Conservation (phyloP, 2,797 vertebrate genomes). For the Sebastes diaconus region DNA sequence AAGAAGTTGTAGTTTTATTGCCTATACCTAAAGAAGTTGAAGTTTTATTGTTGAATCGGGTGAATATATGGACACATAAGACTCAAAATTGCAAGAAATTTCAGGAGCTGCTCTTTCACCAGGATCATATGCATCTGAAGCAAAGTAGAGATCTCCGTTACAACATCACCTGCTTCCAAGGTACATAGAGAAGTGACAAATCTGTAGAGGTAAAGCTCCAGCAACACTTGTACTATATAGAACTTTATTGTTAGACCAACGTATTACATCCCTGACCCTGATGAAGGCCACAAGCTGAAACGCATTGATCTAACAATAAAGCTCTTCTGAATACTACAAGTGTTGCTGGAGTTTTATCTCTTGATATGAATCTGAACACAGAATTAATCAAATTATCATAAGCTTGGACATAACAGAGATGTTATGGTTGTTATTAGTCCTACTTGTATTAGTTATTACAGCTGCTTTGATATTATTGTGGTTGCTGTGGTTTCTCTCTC, state of each 20-base stretch:
- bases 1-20: too few relatives aligned
- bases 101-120: neutral
- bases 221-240: neutral
- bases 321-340: neutral
- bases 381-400: neutral
- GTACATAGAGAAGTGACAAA: neutral
- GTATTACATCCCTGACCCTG: neutral
- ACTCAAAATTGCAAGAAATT: neutral
- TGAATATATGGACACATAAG: neutral
- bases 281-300: neutral
- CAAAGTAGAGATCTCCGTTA: neutral
- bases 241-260: too few relatives aligned
- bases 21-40: too few relatives aligned
- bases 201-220: neutral
- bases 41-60: too few relatives aligned
- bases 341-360: neutral
- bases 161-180: neutral
- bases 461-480: too few relatives aligned
- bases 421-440: neutral
- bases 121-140: neutral
- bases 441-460: too few relatives aligned
- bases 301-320: neutral
- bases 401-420: neutral
- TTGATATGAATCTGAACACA: neutral
- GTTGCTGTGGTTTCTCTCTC: too few relatives aligned